phyloP scores from a whole-genome alignment of 1,140 invertebrate genomes.

The Gonioctena quinquepunctata region DNA sequence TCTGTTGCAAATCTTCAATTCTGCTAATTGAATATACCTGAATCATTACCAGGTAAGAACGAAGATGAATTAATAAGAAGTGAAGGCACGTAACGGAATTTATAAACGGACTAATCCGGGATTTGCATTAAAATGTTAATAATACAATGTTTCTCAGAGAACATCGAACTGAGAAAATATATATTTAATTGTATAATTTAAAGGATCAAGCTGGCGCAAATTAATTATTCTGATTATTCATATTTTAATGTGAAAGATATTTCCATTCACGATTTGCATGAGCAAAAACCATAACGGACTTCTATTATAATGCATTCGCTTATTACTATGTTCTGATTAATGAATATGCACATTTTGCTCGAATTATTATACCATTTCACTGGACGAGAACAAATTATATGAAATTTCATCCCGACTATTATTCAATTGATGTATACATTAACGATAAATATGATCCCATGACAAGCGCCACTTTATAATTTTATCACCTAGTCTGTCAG shows the following conservation, averaged over 20 bases:
- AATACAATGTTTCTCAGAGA: conserved; percentile 1
- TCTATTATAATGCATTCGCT: conserved; percentile 14
- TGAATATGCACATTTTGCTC: conserved; percentile 6
- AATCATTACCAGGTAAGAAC: too few species aligned
- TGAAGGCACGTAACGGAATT: too few species aligned
- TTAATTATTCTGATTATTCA: conserved; percentile 32
- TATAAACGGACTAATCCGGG: too few species aligned
- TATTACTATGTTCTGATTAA: conserved; percentile 9
- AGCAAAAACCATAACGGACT: conserved; percentile 25
- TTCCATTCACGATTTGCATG: conserved; percentile 25
- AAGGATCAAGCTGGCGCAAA: conserved; percentile 17
- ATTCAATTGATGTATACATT: conserved; percentile 1
- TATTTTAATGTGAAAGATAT: conserved; percentile 23
- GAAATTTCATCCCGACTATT: conserved; percentile 16
- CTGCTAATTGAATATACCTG: too few species aligned
- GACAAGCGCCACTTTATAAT: neutral
- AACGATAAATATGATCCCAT: neutral
- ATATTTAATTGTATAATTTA: conserved; percentile 29
- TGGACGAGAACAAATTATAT: conserved; percentile 22
- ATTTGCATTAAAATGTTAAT: neutral
- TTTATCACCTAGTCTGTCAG: neutral
- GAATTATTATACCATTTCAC: neutral
- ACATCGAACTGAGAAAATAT: conserved; percentile 23
- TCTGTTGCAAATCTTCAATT: too few species aligned
- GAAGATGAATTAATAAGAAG: too few species aligned